phyloP scores from a whole-genome alignment of 2,888 invertebrate genomes.

The Latrodectus elegans region DNA sequence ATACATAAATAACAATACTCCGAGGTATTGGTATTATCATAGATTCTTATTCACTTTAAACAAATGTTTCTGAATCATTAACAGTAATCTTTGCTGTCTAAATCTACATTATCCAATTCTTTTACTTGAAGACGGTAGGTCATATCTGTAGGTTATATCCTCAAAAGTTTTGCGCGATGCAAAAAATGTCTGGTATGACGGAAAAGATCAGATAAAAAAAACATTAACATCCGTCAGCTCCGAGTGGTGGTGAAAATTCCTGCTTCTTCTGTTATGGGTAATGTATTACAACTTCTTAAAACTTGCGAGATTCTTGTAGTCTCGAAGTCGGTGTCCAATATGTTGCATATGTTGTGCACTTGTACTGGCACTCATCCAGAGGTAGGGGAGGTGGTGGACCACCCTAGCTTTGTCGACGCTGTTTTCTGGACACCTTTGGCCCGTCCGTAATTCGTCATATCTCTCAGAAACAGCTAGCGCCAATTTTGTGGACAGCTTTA shows the following conservation, averaged over 20 bases:
- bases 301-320: constrained; percentile 16
- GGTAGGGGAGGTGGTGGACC: constrained; percentile 24
- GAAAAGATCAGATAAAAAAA: not conserved
- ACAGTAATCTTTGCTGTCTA: no score
- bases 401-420: constrained; percentile 22
- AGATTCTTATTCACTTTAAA: no score
- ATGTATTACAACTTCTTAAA: constrained; percentile 55
- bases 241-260: not conserved
- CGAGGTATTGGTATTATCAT: no score
- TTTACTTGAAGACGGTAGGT: no score
- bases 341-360: constrained; percentile 31
- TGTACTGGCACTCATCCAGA: constrained; percentile 51
- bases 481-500: constrained; percentile 51
- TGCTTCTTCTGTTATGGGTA: constrained; percentile 28
- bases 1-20: no score
- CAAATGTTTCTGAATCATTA: no score
- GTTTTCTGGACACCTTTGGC: constrained; percentile 48
- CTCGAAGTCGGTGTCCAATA: constrained; percentile 21
- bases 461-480: constrained; percentile 54
- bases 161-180: no score
- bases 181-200: not conserved
- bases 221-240: not conserved
- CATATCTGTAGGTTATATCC: no score
- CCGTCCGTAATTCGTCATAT: constrained; percentile 62
- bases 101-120: no score